Conservation (phyloP, 2,113 vertebrate species). For the Pipra filicauda region DNA sequence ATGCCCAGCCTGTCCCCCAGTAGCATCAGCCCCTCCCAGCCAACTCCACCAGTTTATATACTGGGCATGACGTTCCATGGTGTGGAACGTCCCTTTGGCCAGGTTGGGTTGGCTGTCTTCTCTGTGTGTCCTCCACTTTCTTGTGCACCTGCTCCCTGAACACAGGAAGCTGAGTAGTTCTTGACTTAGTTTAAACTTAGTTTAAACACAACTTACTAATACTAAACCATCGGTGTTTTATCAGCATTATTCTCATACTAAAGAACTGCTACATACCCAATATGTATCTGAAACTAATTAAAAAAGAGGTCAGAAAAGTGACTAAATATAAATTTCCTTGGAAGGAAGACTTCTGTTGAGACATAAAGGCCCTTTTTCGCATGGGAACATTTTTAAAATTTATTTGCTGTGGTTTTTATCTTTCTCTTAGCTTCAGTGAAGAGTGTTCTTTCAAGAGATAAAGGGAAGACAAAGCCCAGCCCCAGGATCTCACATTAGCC, state of each 20-base stretch:
- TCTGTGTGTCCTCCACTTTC: neutral
- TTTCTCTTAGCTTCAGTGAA: neutral
- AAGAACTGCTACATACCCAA: neutral
- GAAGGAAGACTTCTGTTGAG: neutral
- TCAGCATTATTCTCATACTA: neutral
- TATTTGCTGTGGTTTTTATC: neutral
- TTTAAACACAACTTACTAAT: neutral
- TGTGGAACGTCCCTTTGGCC: neutral
- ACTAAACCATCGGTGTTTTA: neutral
- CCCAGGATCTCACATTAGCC: neutral
- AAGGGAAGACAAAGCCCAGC: neutral
- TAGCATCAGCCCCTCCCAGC: neutral
- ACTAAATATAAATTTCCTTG: neutral
- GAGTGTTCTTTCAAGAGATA: neutral
- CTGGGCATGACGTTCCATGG: neutral
- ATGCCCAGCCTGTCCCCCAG: neutral
- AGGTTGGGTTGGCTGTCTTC: neutral
- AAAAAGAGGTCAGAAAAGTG: neutral
- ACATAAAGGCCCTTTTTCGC: neutral
- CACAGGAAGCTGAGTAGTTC: neutral
- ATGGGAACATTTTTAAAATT: neutral
- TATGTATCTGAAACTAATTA: neutral
- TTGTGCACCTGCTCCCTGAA: neutral
- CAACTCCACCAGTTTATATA: neutral
- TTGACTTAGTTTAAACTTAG: neutral